phyloP scores from a whole-genome alignment of 2,113 vertebrate species.

The Corythornis madagascariensis region DNA sequence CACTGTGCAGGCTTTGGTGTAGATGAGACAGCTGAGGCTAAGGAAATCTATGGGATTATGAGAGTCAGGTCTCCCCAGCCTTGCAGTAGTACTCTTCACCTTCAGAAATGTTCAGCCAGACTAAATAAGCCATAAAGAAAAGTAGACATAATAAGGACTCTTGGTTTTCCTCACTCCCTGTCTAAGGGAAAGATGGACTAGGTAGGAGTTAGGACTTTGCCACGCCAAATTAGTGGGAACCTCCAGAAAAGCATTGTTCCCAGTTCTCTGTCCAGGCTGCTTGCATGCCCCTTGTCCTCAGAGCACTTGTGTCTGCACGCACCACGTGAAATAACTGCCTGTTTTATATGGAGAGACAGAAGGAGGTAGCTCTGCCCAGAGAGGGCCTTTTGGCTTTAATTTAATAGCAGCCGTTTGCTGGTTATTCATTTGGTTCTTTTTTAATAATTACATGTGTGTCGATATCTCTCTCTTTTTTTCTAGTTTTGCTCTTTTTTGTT shows the following conservation, averaged over 20 bases:
- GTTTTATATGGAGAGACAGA: not conserved
- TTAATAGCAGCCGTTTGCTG: conserved; percentile 50
- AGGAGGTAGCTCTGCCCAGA: not conserved
- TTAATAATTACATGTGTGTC: conserved; percentile 64
- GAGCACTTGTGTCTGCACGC: conserved; percentile 31
- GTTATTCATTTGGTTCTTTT: conserved; percentile 70
- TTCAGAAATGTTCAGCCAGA: not conserved
- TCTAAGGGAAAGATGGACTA: not conserved
- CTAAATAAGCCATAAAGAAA: not conserved
- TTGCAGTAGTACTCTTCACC: not conserved
- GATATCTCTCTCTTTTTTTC: conserved; percentile 74
- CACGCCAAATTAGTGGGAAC: not conserved
- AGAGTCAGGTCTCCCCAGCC: not conserved
- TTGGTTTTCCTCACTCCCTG: not conserved
- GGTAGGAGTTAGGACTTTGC: not conserved
- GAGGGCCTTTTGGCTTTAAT: conserved; percentile 54
- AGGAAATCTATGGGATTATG: not conserved
- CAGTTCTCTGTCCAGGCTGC: not conserved
- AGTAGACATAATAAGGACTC: not conserved
- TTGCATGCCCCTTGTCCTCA: conserved; percentile 41
- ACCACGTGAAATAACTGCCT: not conserved
- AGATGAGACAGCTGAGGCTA: not conserved
- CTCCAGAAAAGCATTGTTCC: not conserved
- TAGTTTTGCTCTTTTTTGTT: conserved; percentile 80
- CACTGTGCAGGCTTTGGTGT: not conserved